Conservation (phyloP, 2,113 vertebrate species). For the Oncorhynchus tshawytscha region DNA sequence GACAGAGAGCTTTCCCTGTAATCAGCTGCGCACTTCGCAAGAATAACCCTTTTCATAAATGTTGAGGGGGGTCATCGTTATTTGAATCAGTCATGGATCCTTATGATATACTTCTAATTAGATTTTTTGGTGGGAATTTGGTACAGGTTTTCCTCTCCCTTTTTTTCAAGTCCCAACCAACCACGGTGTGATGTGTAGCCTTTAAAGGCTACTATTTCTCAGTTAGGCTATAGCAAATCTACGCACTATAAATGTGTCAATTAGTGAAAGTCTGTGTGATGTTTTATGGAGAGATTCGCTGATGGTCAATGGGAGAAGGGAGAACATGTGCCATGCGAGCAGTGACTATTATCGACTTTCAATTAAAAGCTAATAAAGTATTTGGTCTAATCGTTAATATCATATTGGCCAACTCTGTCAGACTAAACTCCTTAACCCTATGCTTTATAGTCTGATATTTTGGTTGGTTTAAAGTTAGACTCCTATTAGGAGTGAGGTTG, state of each 20-base stretch:
- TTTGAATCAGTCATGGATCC: slow-evolving; percentile 69
- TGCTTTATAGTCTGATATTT: slow-evolving; percentile 53
- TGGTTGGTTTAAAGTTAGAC: slow-evolving; percentile 50
- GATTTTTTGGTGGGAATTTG: slow-evolving; percentile 44
- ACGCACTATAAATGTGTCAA: slow-evolving; percentile 59
- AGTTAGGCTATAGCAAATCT: slow-evolving; percentile 55
- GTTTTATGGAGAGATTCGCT: slow-evolving; percentile 40
- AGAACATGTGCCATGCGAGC: slow-evolving; percentile 73
- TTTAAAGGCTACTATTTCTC: not conserved
- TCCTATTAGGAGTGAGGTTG: slow-evolving; percentile 8
- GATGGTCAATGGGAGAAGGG: slow-evolving; percentile 37
- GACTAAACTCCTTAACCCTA: slow-evolving; percentile 69
- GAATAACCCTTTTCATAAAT: slow-evolving; percentile 61
- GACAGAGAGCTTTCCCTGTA: slow-evolving; percentile 68
- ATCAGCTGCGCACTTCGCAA: slow-evolving; percentile 85
- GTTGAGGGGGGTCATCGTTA: slow-evolving; percentile 57
- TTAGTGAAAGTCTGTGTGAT: slow-evolving; percentile 51
- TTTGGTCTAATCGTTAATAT: slow-evolving; percentile 81
- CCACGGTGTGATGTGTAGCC: not conserved
- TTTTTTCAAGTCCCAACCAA: slow-evolving; percentile 28
- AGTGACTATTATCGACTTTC: slow-evolving; percentile 77
- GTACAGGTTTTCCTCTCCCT: slow-evolving; percentile 17
- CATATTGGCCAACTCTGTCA: slow-evolving; percentile 70
- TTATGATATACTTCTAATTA: slow-evolving; percentile 64
- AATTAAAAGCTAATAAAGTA: slow-evolving; percentile 82